These are phyloP conservation scores for Solenopsis invicta DNA, from an alignment of 1,140 invertebrate species.

Conservation along the genomic window DNA sequence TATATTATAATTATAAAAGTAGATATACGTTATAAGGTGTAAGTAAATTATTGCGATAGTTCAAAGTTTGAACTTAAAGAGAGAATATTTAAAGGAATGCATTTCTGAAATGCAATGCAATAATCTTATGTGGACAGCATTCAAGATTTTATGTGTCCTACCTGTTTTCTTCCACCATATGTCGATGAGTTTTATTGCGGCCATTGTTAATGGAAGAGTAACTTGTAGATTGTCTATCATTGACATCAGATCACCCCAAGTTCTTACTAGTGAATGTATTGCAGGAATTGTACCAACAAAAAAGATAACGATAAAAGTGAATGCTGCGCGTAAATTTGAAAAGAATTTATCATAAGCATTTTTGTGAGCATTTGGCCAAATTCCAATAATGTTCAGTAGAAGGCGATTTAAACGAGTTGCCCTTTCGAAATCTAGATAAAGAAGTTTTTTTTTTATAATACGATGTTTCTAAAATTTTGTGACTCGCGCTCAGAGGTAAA, in stretches of 20 bases:
- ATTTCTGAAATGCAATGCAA: too few relatives aligned
- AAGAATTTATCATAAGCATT: neutral
- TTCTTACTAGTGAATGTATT: too few relatives aligned
- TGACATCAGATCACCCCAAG: too few relatives aligned
- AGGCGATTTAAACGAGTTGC: slow-evolving; percentile 22
- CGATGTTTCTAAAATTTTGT: too few relatives aligned
- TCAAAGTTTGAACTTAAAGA: neutral
- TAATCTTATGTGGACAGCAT: too few relatives aligned
- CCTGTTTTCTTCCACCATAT: slow-evolving; percentile 25
- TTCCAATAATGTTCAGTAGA: neutral
- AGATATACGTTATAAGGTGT: too few relatives aligned
- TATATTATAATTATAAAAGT: too few relatives aligned
- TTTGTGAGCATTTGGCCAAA: slow-evolving; percentile 4
- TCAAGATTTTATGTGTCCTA: too few relatives aligned
- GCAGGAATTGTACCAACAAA: neutral
- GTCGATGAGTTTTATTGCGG: neutral
- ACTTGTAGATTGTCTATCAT: too few relatives aligned
- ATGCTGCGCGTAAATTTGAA: neutral
- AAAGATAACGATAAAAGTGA: neutral
- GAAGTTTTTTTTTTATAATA: neutral
- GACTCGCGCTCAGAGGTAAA: too few relatives aligned
- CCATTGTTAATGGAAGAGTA: neutral
- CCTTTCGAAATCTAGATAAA: slow-evolving; percentile 31
- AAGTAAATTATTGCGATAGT: neutral
- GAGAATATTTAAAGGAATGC: too few relatives aligned